phyloP scores from a whole-genome alignment of 2,113 vertebrate genomes.

The Hylia prasina region DNA sequence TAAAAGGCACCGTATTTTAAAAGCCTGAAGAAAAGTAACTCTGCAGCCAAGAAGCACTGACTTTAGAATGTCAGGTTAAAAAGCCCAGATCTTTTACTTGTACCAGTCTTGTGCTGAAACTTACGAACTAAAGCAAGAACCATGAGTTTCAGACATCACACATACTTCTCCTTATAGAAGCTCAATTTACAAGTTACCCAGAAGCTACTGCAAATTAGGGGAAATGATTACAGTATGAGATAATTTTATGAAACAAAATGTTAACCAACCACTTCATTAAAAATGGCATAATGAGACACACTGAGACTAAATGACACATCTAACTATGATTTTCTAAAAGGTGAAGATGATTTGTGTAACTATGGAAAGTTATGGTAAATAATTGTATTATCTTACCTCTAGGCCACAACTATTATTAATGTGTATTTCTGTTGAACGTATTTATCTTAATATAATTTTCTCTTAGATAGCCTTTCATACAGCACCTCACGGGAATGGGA shows the following conservation, averaged over 20 bases:
- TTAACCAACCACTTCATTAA: not conserved
- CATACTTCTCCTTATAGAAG: not conserved
- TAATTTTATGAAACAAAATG: not conserved
- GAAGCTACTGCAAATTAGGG: not conserved
- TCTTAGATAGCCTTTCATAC: not conserved
- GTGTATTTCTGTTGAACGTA: not conserved
- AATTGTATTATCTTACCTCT: not conserved
- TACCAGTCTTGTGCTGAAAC: not conserved
- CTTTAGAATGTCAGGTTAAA: not conserved
- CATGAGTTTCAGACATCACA: not conserved
- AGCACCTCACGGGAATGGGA: not conserved
- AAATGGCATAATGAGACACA: not conserved
- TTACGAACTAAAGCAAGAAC: not conserved
- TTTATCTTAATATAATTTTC: not conserved
- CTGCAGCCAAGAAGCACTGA: not conserved
- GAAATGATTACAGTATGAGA: not conserved
- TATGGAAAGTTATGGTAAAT: not conserved
- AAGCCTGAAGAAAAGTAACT: not conserved
- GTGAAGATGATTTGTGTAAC: not conserved
- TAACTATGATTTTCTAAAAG: not conserved
- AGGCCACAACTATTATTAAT: not conserved
- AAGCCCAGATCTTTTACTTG: not conserved
- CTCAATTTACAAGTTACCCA: not conserved
- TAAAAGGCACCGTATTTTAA: not conserved
- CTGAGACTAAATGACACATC: not conserved